These are phyloP conservation scores for Mesopsocus fuscifrons DNA, from an alignment of 2,888 invertebrate genomes.

Conservation along the genomic window DNA sequence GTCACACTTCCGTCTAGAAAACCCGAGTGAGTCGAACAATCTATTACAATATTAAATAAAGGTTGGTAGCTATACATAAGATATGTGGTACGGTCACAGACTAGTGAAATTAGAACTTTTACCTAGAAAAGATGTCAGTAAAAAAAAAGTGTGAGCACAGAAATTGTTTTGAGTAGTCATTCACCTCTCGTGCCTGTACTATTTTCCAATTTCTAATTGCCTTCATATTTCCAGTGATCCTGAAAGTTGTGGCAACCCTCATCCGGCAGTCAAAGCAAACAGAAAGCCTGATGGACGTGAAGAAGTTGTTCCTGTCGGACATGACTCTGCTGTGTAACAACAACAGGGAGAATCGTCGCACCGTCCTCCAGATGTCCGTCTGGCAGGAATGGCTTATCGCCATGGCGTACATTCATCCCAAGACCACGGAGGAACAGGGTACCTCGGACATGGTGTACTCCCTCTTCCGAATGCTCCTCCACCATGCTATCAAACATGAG, in stretches of 20 bases:
- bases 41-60: background rate
- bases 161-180: too few relatives aligned
- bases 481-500: constrained; percentile 97
- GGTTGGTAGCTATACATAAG: background rate
- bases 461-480: constrained; percentile 88
- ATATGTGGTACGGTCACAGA: background rate
- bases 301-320: constrained; percentile 91
- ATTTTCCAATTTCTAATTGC: too few relatives aligned
- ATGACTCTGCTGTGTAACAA: constrained; percentile 96
- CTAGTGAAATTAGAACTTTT: background rate
- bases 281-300: constrained; percentile 77
- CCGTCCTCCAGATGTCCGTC: constrained; percentile 98
- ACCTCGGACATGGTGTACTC: constrained; percentile 97
- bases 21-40: constrained; percentile 64
- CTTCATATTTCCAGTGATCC: constrained; percentile 76
- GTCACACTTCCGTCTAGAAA: constrained; percentile 84
- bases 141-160: too few relatives aligned
- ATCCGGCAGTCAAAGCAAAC: constrained; percentile 92
- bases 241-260: constrained; percentile 95
- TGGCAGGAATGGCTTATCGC: constrained; percentile 99
- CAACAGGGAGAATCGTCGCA: constrained; percentile 90
- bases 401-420: constrained; percentile 94
- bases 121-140: too few relatives aligned
- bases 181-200: too few relatives aligned
- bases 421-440: constrained; percentile 85